Conservation (phyloP, 2,888 invertebrate genomes). For the Lysandra bellargus region DNA sequence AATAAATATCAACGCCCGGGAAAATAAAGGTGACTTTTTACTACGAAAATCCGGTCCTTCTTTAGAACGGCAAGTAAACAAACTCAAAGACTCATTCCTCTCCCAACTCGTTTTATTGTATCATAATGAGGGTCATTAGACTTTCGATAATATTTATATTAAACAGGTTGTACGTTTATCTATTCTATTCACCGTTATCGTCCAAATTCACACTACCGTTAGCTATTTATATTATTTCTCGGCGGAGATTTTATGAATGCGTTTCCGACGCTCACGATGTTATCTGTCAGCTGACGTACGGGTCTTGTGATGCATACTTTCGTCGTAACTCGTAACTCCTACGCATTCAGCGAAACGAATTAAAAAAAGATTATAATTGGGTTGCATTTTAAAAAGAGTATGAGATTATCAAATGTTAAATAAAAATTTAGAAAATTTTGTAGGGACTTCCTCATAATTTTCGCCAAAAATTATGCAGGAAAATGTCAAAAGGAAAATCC, state of each 20-base stretch:
- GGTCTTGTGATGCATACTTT: background rate
- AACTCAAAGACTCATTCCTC: background rate
- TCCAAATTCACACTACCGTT: constrained; percentile 18
- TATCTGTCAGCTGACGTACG: constrained; percentile 11
- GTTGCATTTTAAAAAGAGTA: background rate
- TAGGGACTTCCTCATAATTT: too few species aligned
- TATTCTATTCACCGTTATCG: constrained; percentile 22
- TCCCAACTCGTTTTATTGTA: constrained; percentile 1
- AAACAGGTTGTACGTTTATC: constrained; percentile 21
- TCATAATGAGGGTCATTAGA: constrained; percentile 7
- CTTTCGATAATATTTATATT: constrained; percentile 14
- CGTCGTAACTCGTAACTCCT: background rate
- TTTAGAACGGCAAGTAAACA: background rate
- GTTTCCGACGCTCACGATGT: background rate
- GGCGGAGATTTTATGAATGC: constrained; percentile 4
- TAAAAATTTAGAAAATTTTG: background rate
- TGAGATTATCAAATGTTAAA: background rate
- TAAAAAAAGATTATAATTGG: background rate
- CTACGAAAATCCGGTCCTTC: background rate
- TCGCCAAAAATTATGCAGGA: too few species aligned
- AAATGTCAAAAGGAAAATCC: too few species aligned
- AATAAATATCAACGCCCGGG: background rate
- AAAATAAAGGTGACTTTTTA: constrained; percentile 7
- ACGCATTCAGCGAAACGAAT: background rate
- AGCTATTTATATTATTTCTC: constrained; percentile 22